Evolutionary conservation across 2,797 vertebrate species (phyloP).

Genomic region (Harpagifer antarcticus): DNA sequence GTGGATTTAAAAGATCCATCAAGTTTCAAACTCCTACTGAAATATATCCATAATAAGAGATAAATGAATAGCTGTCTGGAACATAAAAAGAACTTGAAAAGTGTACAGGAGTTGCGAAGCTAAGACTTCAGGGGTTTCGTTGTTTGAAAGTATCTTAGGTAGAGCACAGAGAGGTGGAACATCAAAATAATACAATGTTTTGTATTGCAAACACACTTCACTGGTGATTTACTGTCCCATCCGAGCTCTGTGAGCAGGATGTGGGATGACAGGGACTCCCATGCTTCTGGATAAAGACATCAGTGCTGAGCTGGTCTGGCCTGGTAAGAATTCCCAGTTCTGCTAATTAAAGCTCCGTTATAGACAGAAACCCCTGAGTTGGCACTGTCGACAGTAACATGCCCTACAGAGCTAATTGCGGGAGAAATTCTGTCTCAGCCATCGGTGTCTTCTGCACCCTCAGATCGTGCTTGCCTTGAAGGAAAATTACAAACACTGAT

Average conservation of each 20-base stretch:
- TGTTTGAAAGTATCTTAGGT: background rate
- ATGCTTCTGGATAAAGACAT: conserved; percentile 64
- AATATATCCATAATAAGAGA: background rate
- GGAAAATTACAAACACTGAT: conserved; percentile 65
- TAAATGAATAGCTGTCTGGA: background rate
- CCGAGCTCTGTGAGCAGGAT: conserved; percentile 28
- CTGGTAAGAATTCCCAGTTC: conserved; percentile 74
- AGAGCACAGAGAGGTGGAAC: background rate
- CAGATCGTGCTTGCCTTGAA: conserved; percentile 39
- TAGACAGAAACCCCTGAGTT: conserved; percentile 57
- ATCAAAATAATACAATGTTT: background rate
- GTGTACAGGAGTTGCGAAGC: background rate
- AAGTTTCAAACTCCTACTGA: background rate
- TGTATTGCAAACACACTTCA: background rate
- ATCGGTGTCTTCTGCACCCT: conserved; percentile 44
- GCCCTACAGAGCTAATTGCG: conserved; percentile 75
- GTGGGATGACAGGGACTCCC: conserved; percentile 46
- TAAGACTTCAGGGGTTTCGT: background rate
- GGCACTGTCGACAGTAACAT: conserved; percentile 64
- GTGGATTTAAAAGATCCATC: background rate
- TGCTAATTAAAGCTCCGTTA: conserved; percentile 75
- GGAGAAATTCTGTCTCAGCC: conserved; percentile 61
- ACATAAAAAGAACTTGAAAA: background rate
- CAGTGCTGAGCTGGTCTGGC: conserved; percentile 54
- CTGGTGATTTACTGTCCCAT: conserved; percentile 26